Conservation (phyloP, 2,888 invertebrate species). For the Oithona nana region DNA sequence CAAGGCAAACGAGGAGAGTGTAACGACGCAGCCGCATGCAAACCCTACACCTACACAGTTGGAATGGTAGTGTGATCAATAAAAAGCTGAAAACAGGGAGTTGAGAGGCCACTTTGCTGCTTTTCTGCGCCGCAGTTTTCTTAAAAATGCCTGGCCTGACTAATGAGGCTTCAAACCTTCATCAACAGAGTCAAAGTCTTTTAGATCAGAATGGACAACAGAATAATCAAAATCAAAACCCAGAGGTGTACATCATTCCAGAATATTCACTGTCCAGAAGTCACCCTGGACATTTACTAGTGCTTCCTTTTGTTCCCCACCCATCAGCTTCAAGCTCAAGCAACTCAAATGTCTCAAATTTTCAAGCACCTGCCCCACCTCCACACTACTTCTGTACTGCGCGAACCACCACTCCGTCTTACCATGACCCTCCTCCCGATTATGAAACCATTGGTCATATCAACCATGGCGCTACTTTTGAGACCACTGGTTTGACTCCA, state of each 20-base stretch:
- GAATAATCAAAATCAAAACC: background rate
- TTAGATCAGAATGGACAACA: background rate
- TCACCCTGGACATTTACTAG: background rate
- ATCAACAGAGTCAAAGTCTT: background rate
- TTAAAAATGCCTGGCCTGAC: background rate
- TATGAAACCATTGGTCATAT: background rate
- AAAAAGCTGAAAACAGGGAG: no score
- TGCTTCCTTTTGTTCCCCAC: background rate
- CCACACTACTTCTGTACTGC: background rate
- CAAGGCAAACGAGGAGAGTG: no score
- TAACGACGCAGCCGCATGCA: no score
- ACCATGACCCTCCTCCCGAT: slow-evolving; percentile 6
- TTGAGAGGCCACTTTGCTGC: no score
- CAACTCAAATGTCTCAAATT: background rate
- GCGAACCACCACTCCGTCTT: background rate
- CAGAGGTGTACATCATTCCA: background rate
- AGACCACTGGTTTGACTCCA: background rate
- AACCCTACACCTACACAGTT: no score
- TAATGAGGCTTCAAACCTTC: background rate
- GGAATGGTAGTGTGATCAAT: no score
- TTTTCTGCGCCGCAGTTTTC: no score
- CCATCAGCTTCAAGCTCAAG: background rate
- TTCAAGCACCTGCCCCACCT: background rate
- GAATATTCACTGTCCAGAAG: background rate
- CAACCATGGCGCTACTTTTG: background rate